Percentiles rank a stretch among this genome's conserved stretches.
These are phyloP conservation scores for Micrastur ruficollis DNA, from an alignment of 2,797 vertebrate species.

Conservation along the genomic window DNA sequence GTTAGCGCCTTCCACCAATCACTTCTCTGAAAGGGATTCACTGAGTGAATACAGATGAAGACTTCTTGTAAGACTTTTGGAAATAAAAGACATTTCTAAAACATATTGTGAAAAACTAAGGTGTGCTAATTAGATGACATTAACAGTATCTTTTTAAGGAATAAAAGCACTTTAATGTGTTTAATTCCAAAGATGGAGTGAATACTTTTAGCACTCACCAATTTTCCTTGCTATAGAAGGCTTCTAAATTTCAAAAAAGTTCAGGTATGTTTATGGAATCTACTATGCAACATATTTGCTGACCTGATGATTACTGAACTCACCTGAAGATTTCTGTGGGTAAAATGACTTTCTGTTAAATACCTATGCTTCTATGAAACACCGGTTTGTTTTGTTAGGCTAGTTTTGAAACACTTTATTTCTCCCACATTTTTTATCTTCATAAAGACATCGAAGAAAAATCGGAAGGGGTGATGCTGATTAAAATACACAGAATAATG, in stretches of 20 bases:
- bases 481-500: constrained; percentile 26
- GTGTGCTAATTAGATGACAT: constrained; percentile 54
- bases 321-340: constrained; percentile 43
- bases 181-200: constrained; percentile 23
- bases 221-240: constrained; percentile 13
- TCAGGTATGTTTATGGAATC: constrained; percentile 44
- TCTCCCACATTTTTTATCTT: constrained; percentile 8
- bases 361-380: background rate
- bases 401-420: background rate
- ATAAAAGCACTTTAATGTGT: background rate
- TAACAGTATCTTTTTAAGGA: constrained; percentile 35
- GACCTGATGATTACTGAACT: constrained; percentile 41
- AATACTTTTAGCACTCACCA: constrained; percentile 14
- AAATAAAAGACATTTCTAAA: constrained; percentile 49
- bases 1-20: constrained; percentile 70
- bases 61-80: constrained; percentile 62
- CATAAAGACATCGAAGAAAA: background rate
- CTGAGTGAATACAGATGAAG: constrained; percentile 71
- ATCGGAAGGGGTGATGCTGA: background rate
- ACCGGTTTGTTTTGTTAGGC: background rate
- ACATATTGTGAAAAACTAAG: constrained; percentile 38
- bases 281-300: constrained; percentile 42
- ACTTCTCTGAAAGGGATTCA: constrained; percentile 66
- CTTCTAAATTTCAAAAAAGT: constrained; percentile 54
- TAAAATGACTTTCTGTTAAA: constrained; percentile 36